Conservation (phyloP, 2,113 vertebrate genomes). For the Nyctibius bracteatus region DNA sequence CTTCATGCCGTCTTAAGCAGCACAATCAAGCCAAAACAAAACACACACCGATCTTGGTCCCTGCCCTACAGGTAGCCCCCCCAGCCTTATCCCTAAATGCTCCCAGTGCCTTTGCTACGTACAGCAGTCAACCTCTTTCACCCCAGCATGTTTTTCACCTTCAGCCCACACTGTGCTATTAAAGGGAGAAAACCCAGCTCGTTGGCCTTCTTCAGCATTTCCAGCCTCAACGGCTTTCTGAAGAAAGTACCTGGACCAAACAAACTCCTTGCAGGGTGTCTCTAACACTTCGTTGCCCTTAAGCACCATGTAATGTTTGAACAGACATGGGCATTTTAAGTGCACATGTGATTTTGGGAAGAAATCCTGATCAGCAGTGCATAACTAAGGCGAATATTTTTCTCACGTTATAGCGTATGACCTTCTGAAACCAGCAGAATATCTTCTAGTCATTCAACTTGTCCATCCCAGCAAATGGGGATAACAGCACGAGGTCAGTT, state of each 20-base stretch:
- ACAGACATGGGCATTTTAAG: accelerated
- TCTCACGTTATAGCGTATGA: accelerated
- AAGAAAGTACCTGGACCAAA: background rate
- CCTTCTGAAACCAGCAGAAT: background rate
- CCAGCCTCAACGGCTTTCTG: background rate
- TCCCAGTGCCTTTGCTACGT: accelerated
- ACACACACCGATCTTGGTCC: no score
- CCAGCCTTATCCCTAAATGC: background rate
- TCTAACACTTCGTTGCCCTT: background rate
- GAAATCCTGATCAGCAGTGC: background rate
- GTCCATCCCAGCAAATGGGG: background rate
- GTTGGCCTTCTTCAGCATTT: background rate
- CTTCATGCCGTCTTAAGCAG: background rate
- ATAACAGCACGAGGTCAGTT: background rate
- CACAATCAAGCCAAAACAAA: background rate
- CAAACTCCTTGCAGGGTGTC: background rate
- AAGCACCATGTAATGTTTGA: background rate
- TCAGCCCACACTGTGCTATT: accelerated
- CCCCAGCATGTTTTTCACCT: background rate
- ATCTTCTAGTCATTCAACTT: background rate
- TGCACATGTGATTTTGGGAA: background rate
- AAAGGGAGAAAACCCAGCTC: background rate
- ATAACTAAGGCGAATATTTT: background rate
- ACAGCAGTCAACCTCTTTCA: background rate
- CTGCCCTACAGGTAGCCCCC: background rate